These are phyloP conservation scores for Aldrovandia affinis DNA, from an alignment of 2,797 vertebrate genomes.

Conservation along the genomic window DNA sequence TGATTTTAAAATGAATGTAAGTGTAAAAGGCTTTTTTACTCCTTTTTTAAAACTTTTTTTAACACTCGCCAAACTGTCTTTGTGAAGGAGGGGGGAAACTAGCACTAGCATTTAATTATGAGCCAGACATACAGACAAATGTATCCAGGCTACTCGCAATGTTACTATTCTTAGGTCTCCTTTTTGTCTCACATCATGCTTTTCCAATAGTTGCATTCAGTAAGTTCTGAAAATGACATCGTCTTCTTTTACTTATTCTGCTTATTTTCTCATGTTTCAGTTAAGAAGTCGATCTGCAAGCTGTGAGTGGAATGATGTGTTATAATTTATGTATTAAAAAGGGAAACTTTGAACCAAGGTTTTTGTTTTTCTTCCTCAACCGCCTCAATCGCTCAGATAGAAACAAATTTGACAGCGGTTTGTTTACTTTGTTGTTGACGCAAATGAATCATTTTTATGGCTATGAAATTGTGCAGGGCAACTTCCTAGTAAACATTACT, in stretches of 20 bases:
- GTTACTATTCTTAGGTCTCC: no score
- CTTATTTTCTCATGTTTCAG: neutral
- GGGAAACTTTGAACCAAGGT: neutral
- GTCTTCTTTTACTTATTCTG: neutral
- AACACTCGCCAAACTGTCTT: no score
- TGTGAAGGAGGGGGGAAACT: no score
- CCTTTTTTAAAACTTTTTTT: no score
- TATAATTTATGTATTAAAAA: conserved; percentile 24
- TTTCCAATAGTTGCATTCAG: neutral
- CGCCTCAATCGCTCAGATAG: neutral
- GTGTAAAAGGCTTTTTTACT: no score
- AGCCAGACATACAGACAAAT: no score
- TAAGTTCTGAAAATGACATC: neutral
- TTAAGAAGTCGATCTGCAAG: neutral
- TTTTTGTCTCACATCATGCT: neutral
- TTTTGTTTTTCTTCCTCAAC: neutral
- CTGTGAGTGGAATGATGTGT: neutral
- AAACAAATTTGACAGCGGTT: neutral
- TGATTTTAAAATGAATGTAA: no score
- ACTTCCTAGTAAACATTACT: neutral
- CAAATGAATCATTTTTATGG: neutral
- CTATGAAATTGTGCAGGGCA: neutral
- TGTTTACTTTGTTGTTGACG: conserved; percentile 7
- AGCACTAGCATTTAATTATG: no score
- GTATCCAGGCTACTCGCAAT: no score